phyloP scores from a whole-genome alignment of 1,140 invertebrate genomes.

The Paramacrobiotus metropolitanus region DNA sequence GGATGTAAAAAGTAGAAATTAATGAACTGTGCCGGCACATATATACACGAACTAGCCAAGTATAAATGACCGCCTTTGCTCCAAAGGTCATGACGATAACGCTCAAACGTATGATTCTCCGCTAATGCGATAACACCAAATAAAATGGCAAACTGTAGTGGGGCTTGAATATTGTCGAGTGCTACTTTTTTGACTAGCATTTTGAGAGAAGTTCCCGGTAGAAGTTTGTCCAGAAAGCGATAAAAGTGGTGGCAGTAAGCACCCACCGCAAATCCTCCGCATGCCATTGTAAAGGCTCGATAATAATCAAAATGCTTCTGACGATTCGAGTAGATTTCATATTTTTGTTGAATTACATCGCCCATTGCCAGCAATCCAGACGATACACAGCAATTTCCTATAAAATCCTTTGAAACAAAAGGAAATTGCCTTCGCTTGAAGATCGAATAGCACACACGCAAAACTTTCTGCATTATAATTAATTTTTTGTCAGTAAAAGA shows the following conservation, averaged over 20 bases:
- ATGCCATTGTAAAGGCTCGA: slow-evolving; percentile 50
- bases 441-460: no score
- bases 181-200: slow-evolving; percentile 58
- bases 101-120: slow-evolving; percentile 28
- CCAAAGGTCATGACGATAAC: slow-evolving; percentile 43
- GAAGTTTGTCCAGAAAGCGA: slow-evolving; percentile 36
- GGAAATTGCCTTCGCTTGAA: no score
- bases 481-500: no score
- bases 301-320: slow-evolving; percentile 37
- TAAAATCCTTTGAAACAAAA: background rate
- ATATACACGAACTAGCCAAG: slow-evolving; percentile 50
- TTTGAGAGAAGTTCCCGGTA: slow-evolving; percentile 39
- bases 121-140: slow-evolving; percentile 50
- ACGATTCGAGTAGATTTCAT: background rate
- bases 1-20: slow-evolving; percentile 70
- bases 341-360: slow-evolving; percentile 51
- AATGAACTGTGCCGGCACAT: slow-evolving; percentile 51
- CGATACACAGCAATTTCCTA: slow-evolving; percentile 33
- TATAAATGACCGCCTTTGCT: slow-evolving; percentile 54
- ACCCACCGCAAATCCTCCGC: slow-evolving; percentile 49
- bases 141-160: slow-evolving; percentile 51
- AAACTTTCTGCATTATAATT: no score
- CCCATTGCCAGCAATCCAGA: slow-evolving; percentile 45
- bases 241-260: slow-evolving; percentile 69
- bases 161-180: slow-evolving; percentile 67